These are phyloP conservation scores for Cercopithecus mona DNA, from an alignment of 2,113 vertebrate species.

Conservation along the genomic window DNA sequence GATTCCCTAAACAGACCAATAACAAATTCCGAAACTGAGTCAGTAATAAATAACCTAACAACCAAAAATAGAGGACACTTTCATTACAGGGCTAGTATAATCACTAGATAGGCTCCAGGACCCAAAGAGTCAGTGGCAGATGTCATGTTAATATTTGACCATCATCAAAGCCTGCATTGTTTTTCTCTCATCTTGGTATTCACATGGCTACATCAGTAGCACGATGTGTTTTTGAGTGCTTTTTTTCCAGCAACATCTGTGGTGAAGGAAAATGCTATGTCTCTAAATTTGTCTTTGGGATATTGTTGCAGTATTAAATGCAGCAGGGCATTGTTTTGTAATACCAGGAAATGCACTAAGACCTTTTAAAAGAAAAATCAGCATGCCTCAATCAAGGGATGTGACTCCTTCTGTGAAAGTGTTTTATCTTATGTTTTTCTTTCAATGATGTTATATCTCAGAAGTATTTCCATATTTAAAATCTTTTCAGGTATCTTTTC, in stretches of 20 bases:
- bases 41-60: too few relatives aligned
- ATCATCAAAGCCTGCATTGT: background rate
- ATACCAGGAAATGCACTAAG: background rate
- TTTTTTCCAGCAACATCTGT: background rate
- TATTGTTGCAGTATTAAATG: background rate
- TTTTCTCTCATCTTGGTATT: background rate
- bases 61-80: background rate
- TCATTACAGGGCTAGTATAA: background rate
- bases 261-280: background rate
- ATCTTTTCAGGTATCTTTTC: background rate
- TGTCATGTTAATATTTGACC: background rate
- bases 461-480: slow-evolving; percentile 29
- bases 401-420: background rate
- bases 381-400: background rate
- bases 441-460: background rate
- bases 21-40: too few relatives aligned
- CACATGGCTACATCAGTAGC: background rate
- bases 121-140: background rate
- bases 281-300: slow-evolving; percentile 2
- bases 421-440: background rate
- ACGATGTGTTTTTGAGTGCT: background rate
- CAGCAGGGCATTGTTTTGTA: background rate
- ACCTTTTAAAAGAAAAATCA: background rate
- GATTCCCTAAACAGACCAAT: too few relatives aligned
- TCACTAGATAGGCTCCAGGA: background rate